phyloP scores from a whole-genome alignment of 2,797 vertebrate genomes.

The Acomys russatus region DNA sequence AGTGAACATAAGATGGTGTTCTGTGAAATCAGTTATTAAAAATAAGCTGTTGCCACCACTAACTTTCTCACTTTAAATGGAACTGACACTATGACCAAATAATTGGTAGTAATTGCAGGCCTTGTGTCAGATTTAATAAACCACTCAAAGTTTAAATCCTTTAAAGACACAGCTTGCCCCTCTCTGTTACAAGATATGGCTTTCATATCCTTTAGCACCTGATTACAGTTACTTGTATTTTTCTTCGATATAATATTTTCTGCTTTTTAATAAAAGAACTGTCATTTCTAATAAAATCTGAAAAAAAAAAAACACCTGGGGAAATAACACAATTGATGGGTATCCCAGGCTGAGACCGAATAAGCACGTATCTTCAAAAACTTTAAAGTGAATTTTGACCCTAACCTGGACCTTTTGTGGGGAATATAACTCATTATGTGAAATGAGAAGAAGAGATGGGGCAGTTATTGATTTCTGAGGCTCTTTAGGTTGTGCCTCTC shows the following conservation, averaged over 20 bases:
- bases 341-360: conserved; percentile 78
- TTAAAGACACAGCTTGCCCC: conserved; percentile 81
- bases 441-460: conserved; percentile 59
- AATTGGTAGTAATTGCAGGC: conserved; percentile 89
- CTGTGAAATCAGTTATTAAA: conserved; percentile 78
- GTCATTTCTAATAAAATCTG: conserved; percentile 90
- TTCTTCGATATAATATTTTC: conserved; percentile 80
- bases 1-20: conserved; percentile 65
- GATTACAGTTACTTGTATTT: conserved; percentile 83
- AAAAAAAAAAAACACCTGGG: conserved; percentile 84
- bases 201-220: conserved; percentile 83
- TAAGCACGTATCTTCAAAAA: conserved; percentile 82
- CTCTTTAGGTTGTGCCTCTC: background rate
- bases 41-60: conserved; percentile 69
- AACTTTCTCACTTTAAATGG: conserved; percentile 82
- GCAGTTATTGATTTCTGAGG: background rate
- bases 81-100: conserved; percentile 86
- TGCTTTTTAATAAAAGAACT: conserved; percentile 90
- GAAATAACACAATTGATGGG: conserved; percentile 86
- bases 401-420: conserved; percentile 43
- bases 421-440: background rate
- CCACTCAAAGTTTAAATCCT: conserved; percentile 77
- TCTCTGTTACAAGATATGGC: conserved; percentile 75
- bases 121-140: conserved; percentile 87
- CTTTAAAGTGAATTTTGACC: conserved; percentile 80